Conservation (phyloP, 2,797 vertebrate genomes). For the Dermochelys coriacea region DNA sequence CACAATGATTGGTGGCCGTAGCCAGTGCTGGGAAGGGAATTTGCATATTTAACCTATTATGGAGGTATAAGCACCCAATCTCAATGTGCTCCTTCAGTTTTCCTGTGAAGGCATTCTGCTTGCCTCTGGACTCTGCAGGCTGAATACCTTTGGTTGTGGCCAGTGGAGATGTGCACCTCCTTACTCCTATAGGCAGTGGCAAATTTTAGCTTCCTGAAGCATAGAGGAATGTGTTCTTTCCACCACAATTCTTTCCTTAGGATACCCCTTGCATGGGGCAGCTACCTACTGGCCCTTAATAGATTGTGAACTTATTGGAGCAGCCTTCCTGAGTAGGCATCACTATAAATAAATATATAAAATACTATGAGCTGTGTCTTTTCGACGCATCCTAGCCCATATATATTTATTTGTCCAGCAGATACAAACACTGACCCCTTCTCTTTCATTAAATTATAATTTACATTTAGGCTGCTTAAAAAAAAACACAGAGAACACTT, state of each 20-base stretch:
- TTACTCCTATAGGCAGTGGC: not conserved
- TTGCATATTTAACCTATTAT: too few species aligned
- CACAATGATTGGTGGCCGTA: not conserved
- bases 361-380: conserved; percentile 6
- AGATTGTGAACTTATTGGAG: not conserved
- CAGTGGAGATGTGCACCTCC: not conserved
- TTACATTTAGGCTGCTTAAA: conserved; percentile 12
- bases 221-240: not conserved
- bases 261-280: not conserved
- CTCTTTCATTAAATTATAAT: conserved; percentile 9
- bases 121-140: not conserved
- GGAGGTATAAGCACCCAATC: not conserved
- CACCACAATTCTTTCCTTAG: not conserved
- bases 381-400: conserved; percentile 22
- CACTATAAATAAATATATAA: conserved; percentile 3
- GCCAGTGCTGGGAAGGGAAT: not conserved
- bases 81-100: not conserved
- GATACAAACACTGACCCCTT: conserved; percentile 13
- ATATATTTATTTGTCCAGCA: conserved; percentile 35
- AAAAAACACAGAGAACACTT: conserved; percentile 11
- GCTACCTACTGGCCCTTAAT: not conserved
- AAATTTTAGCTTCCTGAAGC: conserved; percentile 15
- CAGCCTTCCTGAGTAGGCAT: conserved; percentile 16
- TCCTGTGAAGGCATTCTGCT: not conserved
- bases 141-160: not conserved